Base-by-base conservation (phyloP, 2,888 invertebrate species). In the Orthonevra nobilis region DNA sequence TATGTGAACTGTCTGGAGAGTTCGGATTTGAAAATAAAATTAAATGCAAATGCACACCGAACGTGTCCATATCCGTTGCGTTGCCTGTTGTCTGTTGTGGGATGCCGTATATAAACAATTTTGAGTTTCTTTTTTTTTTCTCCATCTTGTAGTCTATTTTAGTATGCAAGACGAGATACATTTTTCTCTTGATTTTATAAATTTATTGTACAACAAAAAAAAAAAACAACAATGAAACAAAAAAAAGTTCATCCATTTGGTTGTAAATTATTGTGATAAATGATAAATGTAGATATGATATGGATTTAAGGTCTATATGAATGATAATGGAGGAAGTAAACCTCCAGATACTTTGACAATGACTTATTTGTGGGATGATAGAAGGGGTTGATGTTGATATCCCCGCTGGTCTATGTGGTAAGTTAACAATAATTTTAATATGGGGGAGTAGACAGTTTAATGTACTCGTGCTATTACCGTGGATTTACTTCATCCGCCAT, bases 251-350 rank as follows among this genome's bases (percentile, higher is more conserved):
- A 30, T 19, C 12, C 58, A 46, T 42, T 44, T 17, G 52, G 30
- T 19, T 44, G 46, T 77, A 77, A 72, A 77, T 77, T 68, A 77
- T 52, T 36, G 26, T 60, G 77, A 60, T 64, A 77, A 72, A 64
- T 77, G 72, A 72, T 66, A 64, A 72, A 72, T 52, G 72, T 52
- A 38, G 38, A 42, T 58, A 44, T 50, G 36, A 56, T 63, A 63
- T 58, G 63, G 50, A 58, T 56, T 69, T 75, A 40, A 70, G 64
- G 58, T 30, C 42, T 52, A 40, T 64, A 64, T 52, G 72, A 72
- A 54, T 64, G 70, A 64, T 77, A 46, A 70, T 70, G 50, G 19
- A 7, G 5, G 46, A 42, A 23, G 28, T 54, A 36, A 44, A 23
- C 38, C 38, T 32, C 54, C 12, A 10, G 44, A 23, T 36, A 58